These are phyloP conservation scores for Vandiemenella viatica DNA, from an alignment of 2,888 invertebrate species.

Conservation along the genomic window DNA sequence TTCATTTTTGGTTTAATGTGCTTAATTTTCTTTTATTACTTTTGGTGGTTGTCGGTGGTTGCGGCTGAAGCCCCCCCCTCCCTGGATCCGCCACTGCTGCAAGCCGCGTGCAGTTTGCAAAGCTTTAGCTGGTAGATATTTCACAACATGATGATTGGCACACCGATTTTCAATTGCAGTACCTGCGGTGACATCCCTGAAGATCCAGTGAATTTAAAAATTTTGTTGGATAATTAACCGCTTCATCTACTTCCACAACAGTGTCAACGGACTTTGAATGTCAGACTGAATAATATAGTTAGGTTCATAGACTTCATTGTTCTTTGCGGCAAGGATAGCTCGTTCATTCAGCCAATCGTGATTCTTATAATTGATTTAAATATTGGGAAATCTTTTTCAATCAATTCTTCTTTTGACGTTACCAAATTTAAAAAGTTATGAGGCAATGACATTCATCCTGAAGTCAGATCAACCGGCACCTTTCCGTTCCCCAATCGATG, in stretches of 20 bases:
- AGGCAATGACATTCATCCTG: slow-evolving; percentile 1
- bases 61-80: too few relatives aligned
- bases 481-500: neutral
- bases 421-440: slow-evolving; percentile 6
- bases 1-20: too few relatives aligned
- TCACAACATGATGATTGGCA: too few relatives aligned
- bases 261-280: slow-evolving; percentile 10
- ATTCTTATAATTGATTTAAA: too few relatives aligned
- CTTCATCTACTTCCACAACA: slow-evolving; percentile 11
- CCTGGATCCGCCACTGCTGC: too few relatives aligned
- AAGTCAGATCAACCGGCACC: too few relatives aligned
- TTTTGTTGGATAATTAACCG: too few relatives aligned
- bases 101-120: slow-evolving; percentile 20
- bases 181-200: slow-evolving; percentile 8
- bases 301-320: neutral
- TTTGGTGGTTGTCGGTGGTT: too few relatives aligned
- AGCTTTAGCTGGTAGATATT: slow-evolving; percentile 17
- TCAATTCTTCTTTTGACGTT: slow-evolving; percentile 7
- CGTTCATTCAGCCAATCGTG: too few relatives aligned
- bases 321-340: too few relatives aligned
- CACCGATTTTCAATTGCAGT: slow-evolving; percentile 18
- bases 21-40: too few relatives aligned
- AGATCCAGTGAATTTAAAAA: slow-evolving; percentile 11
- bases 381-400: slow-evolving; percentile 8
- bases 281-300: slow-evolving; percentile 3